phyloP scores from a whole-genome alignment of 2,888 invertebrate genomes.

The Ditula angustiorana region DNA sequence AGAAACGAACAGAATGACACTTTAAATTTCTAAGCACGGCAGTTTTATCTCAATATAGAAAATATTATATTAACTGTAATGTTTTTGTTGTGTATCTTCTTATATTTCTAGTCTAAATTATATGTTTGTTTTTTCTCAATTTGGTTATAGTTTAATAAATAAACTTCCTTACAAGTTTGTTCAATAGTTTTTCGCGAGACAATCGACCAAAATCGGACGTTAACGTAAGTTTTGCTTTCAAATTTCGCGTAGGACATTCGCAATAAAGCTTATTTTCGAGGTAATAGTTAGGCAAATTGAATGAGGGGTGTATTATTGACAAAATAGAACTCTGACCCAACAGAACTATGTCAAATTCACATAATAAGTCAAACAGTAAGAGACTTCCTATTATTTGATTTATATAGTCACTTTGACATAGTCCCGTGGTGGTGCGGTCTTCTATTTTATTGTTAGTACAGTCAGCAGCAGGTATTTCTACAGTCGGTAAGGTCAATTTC shows the following conservation, averaged over 20 bases:
- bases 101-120: constrained; percentile 29
- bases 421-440: too few relatives aligned
- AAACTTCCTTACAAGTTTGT: constrained; percentile 1
- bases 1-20: too few relatives aligned
- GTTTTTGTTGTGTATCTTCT: constrained; percentile 21
- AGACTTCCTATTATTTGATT: too few relatives aligned
- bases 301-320: not conserved
- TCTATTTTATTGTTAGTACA: too few relatives aligned
- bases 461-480: too few relatives aligned
- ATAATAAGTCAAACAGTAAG: not conserved
- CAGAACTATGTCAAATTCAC: not conserved
- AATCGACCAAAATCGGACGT: not conserved
- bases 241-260: not conserved
- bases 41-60: too few relatives aligned
- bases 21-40: too few relatives aligned
- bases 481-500: too few relatives aligned
- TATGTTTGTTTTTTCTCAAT: constrained; percentile 19
- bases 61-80: constrained; percentile 22
- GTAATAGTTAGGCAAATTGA: constrained; percentile 5
- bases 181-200: not conserved
- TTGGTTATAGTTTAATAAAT: constrained; percentile 30
- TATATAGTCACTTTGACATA: too few relatives aligned
- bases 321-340: too few relatives aligned
- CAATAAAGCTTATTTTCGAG: not conserved
- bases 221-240: not conserved